Evolutionary conservation across 2,797 vertebrate species (phyloP).

Genomic region (Acanthornis magna): DNA sequence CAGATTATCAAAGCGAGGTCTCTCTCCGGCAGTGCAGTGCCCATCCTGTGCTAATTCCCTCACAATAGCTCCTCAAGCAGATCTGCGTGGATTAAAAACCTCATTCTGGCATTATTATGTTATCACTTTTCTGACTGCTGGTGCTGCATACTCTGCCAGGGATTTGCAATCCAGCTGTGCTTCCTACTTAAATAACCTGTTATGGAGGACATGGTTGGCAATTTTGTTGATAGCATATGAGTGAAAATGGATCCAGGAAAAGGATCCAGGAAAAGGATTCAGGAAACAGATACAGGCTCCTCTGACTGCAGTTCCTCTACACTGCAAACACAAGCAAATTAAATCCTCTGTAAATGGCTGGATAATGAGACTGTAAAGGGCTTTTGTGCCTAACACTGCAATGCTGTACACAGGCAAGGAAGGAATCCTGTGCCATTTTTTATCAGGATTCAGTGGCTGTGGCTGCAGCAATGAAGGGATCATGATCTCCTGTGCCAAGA

Average conservation of each 20-base stretch:
- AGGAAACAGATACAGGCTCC: background rate
- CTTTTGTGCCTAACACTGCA: background rate
- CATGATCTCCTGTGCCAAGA: background rate
- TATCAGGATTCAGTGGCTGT: background rate
- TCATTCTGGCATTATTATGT: conserved; percentile 3
- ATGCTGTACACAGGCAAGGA: background rate
- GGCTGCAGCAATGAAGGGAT: background rate
- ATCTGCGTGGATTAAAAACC: conserved; percentile 47
- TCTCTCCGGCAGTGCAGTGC: background rate
- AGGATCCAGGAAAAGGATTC: background rate
- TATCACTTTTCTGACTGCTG: conserved; percentile 13
- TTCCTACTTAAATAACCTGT: background rate
- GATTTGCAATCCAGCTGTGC: conserved; percentile 28
- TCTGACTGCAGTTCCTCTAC: background rate
- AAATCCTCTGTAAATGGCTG: background rate
- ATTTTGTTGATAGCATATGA: background rate
- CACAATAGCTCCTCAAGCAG: conserved; percentile 29
- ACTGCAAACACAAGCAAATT: conserved; percentile 8
- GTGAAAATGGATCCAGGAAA: background rate
- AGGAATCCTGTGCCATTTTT: background rate
- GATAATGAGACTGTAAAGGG: background rate
- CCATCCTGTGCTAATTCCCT: conserved; percentile 30
- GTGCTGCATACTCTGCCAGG: background rate
- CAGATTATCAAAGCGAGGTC: background rate
- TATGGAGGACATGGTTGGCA: background rate